Evolutionary conservation across 2,113 vertebrate genomes (phyloP), one percentile per base, ranked within the genome.

Genomic region (Boleophthalmus pectinirostris): DNA sequence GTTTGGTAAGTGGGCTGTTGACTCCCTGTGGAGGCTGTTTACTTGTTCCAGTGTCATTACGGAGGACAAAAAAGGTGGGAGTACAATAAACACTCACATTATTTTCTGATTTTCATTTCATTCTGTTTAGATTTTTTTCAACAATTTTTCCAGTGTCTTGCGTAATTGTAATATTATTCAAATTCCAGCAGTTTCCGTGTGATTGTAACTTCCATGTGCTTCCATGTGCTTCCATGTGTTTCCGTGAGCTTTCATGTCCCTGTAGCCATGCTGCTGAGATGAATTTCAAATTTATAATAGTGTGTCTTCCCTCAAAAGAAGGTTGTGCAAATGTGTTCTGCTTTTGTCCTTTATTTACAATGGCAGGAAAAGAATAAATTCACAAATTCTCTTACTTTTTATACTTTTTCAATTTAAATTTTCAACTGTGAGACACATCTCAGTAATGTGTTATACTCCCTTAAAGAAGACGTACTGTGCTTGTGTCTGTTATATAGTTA

Each of bases 1-100:
- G 66, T 72, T 79, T 73, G 64, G 66, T 73, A 77, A 75, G 76
- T 14, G 67, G 60, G 66, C 71, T 64, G 61, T 64, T 75, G 58
- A 60, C 33, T 73, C 78, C 65, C 68, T 3, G 18, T 47, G 53
- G 71, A 69, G 68, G 58, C 35, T 75, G 70, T 65, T 82, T 74
- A 74, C 74, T 77, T 77, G 58, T 56, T 56, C 25, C 69, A 56
- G 70, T 71, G 45, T 76, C 68, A 70, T 81, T 25, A 58, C 33
- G 35, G 15, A 73, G 58, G 63, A 73, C 24, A 33, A 73, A 70
- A 69, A 74, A 64, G 33, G 23, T 64, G 16, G 72, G 68, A 74
- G 61, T 15, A 61, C 61, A 67, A 60, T 66, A 61, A 18, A 66
- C 29, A 68, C 11, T 25, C 21, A 72, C 18, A 18, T 43, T 51